Percentiles rank a stretch among this genome's conserved stretches.
Evolutionary conservation across 2,888 invertebrate genomes (phyloP).

Genomic region (Spicauda simplicius): DNA sequence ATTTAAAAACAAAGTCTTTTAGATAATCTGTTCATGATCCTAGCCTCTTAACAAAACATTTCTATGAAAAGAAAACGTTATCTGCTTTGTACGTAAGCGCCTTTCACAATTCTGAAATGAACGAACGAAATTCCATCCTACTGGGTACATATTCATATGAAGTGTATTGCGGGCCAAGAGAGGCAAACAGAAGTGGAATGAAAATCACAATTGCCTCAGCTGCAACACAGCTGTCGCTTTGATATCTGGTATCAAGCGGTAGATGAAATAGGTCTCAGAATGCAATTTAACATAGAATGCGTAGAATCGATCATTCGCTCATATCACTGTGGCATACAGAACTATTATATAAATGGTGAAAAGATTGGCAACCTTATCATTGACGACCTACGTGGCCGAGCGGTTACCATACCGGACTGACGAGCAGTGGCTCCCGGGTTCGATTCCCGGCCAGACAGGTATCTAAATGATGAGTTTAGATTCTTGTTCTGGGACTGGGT

Average conservation of each 20-base stretch:
- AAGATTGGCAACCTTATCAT: no score
- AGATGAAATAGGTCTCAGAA: slow-evolving; percentile 28
- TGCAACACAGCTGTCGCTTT: slow-evolving; percentile 34
- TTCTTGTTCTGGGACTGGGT: no score
- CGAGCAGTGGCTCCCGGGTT: no score
- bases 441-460: no score
- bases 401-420: no score
- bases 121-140: slow-evolving; percentile 29
- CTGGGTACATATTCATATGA: slow-evolving; percentile 30
- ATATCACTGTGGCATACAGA: no score
- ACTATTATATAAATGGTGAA: no score
- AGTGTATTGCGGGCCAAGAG: slow-evolving; percentile 30
- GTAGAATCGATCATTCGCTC: not conserved
- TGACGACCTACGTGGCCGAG: no score
- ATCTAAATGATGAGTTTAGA: no score
- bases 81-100: slow-evolving; percentile 18
- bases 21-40: not conserved
- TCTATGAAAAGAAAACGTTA: slow-evolving; percentile 16
- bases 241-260: slow-evolving; percentile 27
- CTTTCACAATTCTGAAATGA: slow-evolving; percentile 29
- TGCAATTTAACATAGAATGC: slow-evolving; percentile 18
- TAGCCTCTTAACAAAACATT: slow-evolving; percentile 2
- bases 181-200: slow-evolving; percentile 34
- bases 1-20: not conserved
- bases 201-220: slow-evolving; percentile 36